A percentile compares a stretch with the other conserved stretches of the same genome.
Evolutionary conservation across 2,797 vertebrate genomes (phyloP).

Genomic region (Rhinichthys osculus): DNA sequence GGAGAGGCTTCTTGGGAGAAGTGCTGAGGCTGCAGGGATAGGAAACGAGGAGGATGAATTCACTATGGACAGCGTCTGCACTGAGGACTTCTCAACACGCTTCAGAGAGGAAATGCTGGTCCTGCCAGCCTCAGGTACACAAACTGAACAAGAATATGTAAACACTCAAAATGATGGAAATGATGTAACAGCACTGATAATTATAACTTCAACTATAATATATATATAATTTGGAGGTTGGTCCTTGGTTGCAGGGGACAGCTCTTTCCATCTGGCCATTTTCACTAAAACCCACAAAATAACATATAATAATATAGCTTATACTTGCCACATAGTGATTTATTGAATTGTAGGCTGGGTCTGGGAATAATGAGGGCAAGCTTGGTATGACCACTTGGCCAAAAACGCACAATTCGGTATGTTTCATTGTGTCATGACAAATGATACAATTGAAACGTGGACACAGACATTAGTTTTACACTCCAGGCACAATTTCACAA

Average conservation of each 20-base stretch:
- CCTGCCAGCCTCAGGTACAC: slow-evolving; percentile 27
- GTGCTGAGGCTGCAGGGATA: slow-evolving; percentile 41
- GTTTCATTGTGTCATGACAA: background rate
- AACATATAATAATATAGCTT: background rate
- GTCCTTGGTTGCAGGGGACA: too few species aligned
- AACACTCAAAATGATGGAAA: background rate
- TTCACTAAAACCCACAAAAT: background rate
- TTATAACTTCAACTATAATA: background rate
- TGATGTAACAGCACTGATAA: background rate
- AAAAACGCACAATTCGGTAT: background rate
- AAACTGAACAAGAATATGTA: slow-evolving; percentile 17
- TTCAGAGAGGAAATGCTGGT: slow-evolving; percentile 80
- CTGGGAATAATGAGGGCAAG: background rate
- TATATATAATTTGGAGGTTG: background rate
- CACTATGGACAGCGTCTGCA: slow-evolving; percentile 79
- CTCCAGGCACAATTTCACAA: background rate
- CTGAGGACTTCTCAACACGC: slow-evolving; percentile 78
- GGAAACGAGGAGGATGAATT: slow-evolving; percentile 47
- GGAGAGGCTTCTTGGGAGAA: slow-evolving; percentile 68
- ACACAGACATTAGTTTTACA: background rate
- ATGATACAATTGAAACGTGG: background rate
- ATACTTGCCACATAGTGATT: too few species aligned
- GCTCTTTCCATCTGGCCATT: background rate
- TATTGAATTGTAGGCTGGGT: background rate
- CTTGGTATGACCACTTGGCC: background rate